phyloP scores from a whole-genome alignment of 2,113 vertebrate genomes.

The Hippolais icterina region DNA sequence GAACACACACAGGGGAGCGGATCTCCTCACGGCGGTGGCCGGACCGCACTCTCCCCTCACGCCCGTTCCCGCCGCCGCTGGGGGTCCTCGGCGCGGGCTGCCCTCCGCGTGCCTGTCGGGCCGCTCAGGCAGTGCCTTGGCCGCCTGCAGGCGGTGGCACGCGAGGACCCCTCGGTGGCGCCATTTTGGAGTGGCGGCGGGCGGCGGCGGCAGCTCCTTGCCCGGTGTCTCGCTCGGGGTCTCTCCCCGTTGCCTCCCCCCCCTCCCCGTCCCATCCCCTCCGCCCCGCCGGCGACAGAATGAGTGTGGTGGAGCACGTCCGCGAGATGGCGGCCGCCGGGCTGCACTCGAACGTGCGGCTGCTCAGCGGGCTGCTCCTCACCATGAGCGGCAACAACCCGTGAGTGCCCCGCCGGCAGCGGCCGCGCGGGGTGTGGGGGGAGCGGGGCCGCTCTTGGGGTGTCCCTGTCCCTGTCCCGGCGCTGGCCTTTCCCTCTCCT shows the following conservation, averaged over 20 bases:
- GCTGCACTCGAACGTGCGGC: conserved; percentile 95
- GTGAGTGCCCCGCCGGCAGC: conserved; percentile 77
- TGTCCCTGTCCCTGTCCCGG: not conserved
- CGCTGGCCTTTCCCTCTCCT: not conserved
- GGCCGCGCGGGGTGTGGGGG: not conserved
- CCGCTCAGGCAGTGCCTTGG: accelerated
- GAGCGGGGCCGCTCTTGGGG: not conserved
- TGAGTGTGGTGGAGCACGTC: conserved; percentile 94
- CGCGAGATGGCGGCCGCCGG: conserved; percentile 95
- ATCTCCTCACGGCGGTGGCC: accelerated
- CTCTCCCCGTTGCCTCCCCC: not conserved
- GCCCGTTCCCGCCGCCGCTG: not conserved
- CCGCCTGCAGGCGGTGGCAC: accelerated
- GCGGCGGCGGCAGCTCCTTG: not conserved
- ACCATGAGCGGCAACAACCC: conserved; percentile 99
- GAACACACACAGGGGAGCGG: accelerated
- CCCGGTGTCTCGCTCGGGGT: not conserved
- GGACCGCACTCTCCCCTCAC: accelerated
- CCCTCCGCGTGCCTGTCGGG: not conserved
- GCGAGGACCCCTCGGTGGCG: conserved; percentile 31
- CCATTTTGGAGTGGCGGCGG: conserved; percentile 66
- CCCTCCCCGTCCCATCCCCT: not conserved
- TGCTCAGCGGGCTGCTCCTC: conserved; percentile 92
- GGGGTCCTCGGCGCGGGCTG: not conserved
- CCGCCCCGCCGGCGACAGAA: conserved; percentile 18